Evolutionary conservation across 1,140 invertebrate genomes (phyloP).

Genomic region (Trinorchestia longiramus): DNA sequence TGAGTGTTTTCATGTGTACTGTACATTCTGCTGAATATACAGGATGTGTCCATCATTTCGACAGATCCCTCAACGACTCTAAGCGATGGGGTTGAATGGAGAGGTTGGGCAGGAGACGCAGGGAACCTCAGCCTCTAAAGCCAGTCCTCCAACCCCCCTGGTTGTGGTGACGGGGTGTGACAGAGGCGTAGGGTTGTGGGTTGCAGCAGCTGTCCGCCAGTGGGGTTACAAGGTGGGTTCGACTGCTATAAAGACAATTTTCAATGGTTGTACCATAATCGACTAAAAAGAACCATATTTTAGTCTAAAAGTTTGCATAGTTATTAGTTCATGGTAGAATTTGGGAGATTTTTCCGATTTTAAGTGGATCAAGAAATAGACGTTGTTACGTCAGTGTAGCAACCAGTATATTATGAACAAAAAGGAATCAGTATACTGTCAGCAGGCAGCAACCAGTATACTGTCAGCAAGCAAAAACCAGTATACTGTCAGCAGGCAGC

Average conservation of each 20-base stretch:
- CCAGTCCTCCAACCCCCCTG: not conserved
- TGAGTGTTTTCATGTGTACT: too few species aligned
- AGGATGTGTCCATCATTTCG: too few species aligned
- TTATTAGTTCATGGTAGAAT: too few species aligned
- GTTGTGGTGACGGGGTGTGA: constrained; percentile 56
- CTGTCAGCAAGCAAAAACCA: not conserved
- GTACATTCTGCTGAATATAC: too few species aligned
- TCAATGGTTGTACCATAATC: too few species aligned
- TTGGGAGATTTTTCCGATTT: not conserved
- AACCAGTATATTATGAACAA: not conserved
- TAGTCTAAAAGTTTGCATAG: too few species aligned
- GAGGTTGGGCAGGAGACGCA: not conserved
- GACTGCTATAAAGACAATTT: too few species aligned
- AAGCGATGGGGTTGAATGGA: not conserved
- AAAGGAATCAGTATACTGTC: not conserved
- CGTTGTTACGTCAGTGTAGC: not conserved
- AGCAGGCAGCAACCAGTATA: not conserved
- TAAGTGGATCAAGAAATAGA: not conserved
- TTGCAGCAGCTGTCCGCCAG: not conserved
- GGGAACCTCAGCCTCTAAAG: too few species aligned
- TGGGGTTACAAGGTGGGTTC: constrained; percentile 47
- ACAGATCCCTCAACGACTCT: too few species aligned
- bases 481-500: not conserved
- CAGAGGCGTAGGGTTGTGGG: constrained; percentile 48
- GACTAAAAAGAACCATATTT: too few species aligned